Evolutionary conservation across 2,797 vertebrate genomes (phyloP).

Genomic region (Hephaestus fuliginosus): DNA sequence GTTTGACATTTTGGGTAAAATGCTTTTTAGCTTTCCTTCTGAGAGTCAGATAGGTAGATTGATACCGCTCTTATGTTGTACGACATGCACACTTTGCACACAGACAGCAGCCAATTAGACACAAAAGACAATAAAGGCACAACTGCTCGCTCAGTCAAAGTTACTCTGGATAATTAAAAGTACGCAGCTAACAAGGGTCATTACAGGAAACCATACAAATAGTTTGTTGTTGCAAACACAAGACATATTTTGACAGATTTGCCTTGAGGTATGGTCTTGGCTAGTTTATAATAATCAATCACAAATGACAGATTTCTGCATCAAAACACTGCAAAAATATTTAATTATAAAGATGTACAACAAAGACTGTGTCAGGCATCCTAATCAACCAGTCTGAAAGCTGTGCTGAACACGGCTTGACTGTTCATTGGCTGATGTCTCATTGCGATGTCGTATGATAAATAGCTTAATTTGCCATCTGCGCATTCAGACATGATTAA

Average conservation of each 20-base stretch:
- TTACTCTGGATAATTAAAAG: neutral
- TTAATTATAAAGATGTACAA: conserved; percentile 19
- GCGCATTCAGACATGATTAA: conserved; percentile 56
- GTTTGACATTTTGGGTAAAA: neutral
- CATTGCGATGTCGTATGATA: conserved; percentile 37
- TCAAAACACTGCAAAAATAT: conserved; percentile 11
- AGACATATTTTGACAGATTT: neutral
- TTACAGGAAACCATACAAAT: neutral
- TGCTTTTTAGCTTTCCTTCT: neutral
- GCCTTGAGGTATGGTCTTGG: neutral
- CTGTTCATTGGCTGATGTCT: conserved; percentile 27
- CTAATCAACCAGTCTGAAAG: conserved; percentile 40
- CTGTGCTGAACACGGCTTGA: conserved; percentile 31
- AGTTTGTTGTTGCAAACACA: neutral
- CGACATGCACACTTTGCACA: neutral
- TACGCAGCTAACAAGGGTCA: neutral
- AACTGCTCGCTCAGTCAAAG: neutral
- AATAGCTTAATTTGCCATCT: conserved; percentile 61
- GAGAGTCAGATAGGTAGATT: neutral
- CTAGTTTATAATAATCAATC: conserved; percentile 8
- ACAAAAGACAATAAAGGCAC: conserved; percentile 2
- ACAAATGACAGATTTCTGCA: conserved; percentile 1
- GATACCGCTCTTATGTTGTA: neutral
- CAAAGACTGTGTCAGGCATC: conserved; percentile 25
- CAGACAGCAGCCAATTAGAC: neutral